Conservation (phyloP, 2,113 vertebrate genomes). For the Setophaga petechia region DNA sequence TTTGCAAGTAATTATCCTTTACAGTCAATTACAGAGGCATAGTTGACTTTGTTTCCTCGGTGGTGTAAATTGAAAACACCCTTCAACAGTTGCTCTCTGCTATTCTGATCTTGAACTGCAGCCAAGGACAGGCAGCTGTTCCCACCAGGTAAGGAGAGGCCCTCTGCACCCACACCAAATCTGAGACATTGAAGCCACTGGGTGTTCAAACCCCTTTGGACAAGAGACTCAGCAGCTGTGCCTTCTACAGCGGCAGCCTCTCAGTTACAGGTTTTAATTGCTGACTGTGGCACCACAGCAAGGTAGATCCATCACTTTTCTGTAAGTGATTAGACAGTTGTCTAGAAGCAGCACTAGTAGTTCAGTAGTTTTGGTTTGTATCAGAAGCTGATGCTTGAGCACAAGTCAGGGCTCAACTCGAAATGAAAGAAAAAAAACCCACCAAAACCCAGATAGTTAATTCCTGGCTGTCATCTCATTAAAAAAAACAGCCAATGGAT, state of each 20-base stretch:
- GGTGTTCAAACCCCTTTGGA: neutral
- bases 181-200: rapidly evolving
- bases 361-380: neutral
- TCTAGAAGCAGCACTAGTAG: neutral
- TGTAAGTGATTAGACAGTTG: neutral
- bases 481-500: neutral
- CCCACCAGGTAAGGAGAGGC: neutral
- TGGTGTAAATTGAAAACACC: neutral
- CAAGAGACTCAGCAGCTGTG: neutral
- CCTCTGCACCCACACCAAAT: neutral
- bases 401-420: neutral
- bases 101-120: neutral
- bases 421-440: neutral
- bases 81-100: neutral
- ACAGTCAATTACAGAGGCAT: neutral
- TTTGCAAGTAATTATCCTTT: slow-evolving; percentile 1
- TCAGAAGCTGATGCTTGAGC: neutral
- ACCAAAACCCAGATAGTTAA: neutral
- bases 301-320: neutral
- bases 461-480: neutral
- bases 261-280: neutral
- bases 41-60: neutral
- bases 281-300: neutral
- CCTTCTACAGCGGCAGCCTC: neutral
- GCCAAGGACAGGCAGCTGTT: neutral